Percentiles rank a stretch among this genome's conserved stretches.
These are phyloP conservation scores for Griposia aprilina DNA, from an alignment of 2,888 invertebrate species.

Conservation along the genomic window DNA sequence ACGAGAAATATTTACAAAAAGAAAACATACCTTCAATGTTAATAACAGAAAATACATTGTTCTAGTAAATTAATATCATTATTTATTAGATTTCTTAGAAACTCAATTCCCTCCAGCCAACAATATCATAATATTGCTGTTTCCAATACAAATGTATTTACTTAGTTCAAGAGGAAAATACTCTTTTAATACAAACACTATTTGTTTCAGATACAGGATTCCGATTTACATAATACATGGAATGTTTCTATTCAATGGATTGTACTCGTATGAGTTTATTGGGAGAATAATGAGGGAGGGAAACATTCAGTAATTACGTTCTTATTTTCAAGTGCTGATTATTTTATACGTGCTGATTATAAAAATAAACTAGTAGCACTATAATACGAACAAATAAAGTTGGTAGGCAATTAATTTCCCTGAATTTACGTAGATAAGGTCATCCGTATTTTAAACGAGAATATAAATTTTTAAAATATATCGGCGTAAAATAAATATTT, in stretches of 20 bases:
- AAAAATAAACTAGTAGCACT: no score
- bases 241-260: constrained; percentile 22
- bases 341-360: no score
- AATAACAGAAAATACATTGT: not conserved
- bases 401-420: not conserved
- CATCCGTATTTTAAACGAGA: not conserved
- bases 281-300: not conserved
- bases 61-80: constrained; percentile 17
- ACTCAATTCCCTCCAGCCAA: constrained; percentile 2
- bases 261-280: constrained; percentile 16
- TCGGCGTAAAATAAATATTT: constrained; percentile 10
- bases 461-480: not conserved
- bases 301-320: not conserved
- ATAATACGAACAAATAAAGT: not conserved
- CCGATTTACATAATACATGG: constrained; percentile 18
- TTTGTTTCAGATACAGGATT: constrained; percentile 18
- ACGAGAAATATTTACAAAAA: constrained; percentile 9
- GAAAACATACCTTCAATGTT: not conserved
- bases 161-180: constrained; percentile 28
- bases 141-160: constrained; percentile 38
- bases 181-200: constrained; percentile 3
- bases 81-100: constrained; percentile 35
- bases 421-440: no score
- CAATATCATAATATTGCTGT: constrained; percentile 35
- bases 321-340: no score